phyloP scores from a whole-genome alignment of 2,113 vertebrate genomes.

The Daboia siamensis region DNA sequence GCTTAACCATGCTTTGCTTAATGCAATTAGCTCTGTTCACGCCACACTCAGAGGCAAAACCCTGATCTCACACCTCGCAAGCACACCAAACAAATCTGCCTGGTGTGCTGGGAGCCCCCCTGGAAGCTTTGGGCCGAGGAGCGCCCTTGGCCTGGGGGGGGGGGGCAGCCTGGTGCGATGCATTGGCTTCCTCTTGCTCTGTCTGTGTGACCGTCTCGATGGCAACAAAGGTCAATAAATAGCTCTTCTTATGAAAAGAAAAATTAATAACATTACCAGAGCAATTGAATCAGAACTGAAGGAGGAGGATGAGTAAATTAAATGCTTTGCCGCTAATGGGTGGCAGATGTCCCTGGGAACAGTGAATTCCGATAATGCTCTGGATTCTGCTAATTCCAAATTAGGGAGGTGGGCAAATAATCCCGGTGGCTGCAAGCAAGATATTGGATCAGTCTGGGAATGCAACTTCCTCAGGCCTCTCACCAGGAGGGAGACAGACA shows the following conservation, averaged over 20 bases:
- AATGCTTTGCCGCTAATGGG: constrained; percentile 47
- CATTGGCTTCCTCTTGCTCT: neutral
- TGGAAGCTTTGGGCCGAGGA: neutral
- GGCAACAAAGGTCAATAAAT: constrained; percentile 27
- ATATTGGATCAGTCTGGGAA: neutral
- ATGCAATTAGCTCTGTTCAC: neutral
- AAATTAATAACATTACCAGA: constrained; percentile 33
- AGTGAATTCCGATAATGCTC: constrained; percentile 44
- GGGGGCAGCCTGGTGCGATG: neutral
- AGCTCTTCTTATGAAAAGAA: constrained; percentile 24
- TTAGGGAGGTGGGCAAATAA: constrained; percentile 23
- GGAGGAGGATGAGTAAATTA: constrained; percentile 41
- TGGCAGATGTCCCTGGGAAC: constrained; percentile 43
- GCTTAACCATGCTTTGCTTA: neutral
- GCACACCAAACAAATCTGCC: neutral
- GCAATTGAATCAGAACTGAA: constrained; percentile 43
- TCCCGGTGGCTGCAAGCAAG: constrained; percentile 33
- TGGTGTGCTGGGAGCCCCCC: neutral
- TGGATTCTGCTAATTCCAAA: constrained; percentile 44
- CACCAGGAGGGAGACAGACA: neutral
- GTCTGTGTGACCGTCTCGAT: constrained; percentile 24
- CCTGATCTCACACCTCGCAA: neutral
- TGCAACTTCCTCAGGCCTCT: neutral
- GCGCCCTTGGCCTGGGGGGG: neutral
- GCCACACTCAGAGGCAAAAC: neutral